Conservation (phyloP, 2,113 vertebrate species). For the Indri indri region DNA sequence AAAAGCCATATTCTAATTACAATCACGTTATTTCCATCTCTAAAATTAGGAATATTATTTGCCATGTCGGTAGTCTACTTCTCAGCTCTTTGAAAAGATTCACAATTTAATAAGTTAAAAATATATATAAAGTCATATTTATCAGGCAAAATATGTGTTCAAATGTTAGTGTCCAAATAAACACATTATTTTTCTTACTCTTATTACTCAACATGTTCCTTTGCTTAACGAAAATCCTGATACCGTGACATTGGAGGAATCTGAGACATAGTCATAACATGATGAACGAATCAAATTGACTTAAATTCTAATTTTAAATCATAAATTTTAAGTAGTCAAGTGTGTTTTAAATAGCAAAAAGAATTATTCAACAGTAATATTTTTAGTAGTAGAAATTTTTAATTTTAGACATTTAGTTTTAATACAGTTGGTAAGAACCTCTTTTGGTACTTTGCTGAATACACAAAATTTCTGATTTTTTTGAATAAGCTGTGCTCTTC, state of each 20-base stretch:
- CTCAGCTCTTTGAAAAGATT: not conserved
- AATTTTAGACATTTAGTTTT: not conserved
- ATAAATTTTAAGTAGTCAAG: not conserved
- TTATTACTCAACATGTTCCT: not conserved
- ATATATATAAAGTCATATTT: not conserved
- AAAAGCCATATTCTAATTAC: not conserved
- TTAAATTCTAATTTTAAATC: not conserved
- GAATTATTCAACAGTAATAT: not conserved
- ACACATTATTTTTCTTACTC: not conserved
- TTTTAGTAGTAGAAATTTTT: not conserved
- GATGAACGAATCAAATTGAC: not conserved
- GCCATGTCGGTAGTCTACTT: not conserved
- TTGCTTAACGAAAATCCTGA: not conserved
- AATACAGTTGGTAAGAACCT: not conserved
- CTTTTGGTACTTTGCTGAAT: not conserved
- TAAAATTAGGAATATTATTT: not conserved
- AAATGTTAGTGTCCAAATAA: not conserved
- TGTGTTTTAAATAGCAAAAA: constrained; percentile 17
- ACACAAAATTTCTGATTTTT: constrained; percentile 15
- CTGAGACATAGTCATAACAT: not conserved
- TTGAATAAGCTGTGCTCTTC: not conserved
- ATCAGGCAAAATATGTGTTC: not conserved
- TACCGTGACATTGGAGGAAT: not conserved
- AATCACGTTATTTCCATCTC: constrained; percentile 19
- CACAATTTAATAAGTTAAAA: not conserved